These are phyloP conservation scores for Chelonoidis abingdonii DNA, from an alignment of 2,113 vertebrate species.

Conservation along the genomic window DNA sequence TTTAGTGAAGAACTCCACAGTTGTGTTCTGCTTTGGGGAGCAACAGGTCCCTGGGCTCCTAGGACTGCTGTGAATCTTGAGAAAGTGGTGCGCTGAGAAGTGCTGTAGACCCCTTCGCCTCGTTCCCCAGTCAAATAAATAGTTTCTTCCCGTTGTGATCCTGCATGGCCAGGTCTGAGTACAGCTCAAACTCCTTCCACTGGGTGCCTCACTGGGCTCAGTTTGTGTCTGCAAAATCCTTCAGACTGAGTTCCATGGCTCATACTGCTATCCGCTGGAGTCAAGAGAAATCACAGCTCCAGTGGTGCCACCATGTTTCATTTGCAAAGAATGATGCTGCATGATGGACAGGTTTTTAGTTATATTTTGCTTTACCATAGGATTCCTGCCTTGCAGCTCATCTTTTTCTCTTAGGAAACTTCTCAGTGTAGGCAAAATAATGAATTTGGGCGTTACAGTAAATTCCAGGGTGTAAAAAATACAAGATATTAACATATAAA, in stretches of 20 bases:
- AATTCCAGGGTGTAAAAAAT: background rate
- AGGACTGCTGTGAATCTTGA: background rate
- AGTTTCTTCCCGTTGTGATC: background rate
- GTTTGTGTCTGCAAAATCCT: background rate
- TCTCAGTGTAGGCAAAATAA: background rate
- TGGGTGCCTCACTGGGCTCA: background rate
- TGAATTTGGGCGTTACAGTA: background rate
- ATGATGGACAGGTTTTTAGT: background rate
- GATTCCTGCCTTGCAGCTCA: background rate
- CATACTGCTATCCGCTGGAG: background rate
- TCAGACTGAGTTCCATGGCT: background rate
- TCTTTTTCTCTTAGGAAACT: background rate
- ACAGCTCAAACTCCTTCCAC: background rate
- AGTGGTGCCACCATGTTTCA: background rate
- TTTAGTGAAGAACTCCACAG: background rate
- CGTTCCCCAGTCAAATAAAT: background rate
- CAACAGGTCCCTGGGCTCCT: background rate
- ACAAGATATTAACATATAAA: background rate
- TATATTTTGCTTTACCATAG: background rate
- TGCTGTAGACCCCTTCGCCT: background rate
- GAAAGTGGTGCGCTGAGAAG: background rate
- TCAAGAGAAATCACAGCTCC: background rate
- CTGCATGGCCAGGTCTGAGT: background rate
- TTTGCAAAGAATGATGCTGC: background rate
- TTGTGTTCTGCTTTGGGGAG: background rate